Base-by-base conservation (phyloP, 53 echinoderm and acorn worm genomes). In the Luidia sarsii region DNA sequence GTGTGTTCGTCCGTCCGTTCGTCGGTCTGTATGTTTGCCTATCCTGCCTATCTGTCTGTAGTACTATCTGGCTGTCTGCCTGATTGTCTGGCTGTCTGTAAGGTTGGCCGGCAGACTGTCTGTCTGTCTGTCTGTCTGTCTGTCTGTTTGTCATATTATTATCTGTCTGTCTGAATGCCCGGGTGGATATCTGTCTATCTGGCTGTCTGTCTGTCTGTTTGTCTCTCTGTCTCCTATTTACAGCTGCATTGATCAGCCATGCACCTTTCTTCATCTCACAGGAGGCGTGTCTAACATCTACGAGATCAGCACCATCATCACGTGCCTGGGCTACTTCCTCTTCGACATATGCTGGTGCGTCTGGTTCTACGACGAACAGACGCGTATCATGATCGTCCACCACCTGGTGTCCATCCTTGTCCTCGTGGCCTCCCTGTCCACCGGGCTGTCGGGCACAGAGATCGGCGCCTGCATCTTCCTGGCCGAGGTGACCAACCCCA, bases 401-500 rank as follows among this genome's bases (percentile, higher is more conserved):
- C 95, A 95, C 59, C 34, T 84, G 39, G 46, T 89, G 23, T 80
- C 87, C 39, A 90, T 95, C 31, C 27, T 64, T 25, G 84, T 81
- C 52, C 72, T 89, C 45, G 49, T 50, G 18, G 50, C 72, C 27
- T 85, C 88, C 3, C 80, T 95, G 28, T 4, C 43, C 22, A 49
- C 65, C 31, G 85, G 85, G 14, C 16, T 83, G 6, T 89, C 90
- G 6, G 95, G 90, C 21, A 90, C 92, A 5, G 92, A 95, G 67
- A 79, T 91, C 18, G 65, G 77, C 35, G 81, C 77, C 29, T 65
- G 84, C 59, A 80, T 95, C 51, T 92, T 95, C 61, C 82, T 89
- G 13, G 82, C 89, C 0, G 95, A 95, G 54, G 62, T 90, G 48
- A 89, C 89, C 61, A 89, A 89, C 39, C 95, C 95, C 20, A 65